Base-by-base conservation (phyloP, 37 sponge, comb jelly and placozoan species). In the Oscarella lobularis region DNA sequence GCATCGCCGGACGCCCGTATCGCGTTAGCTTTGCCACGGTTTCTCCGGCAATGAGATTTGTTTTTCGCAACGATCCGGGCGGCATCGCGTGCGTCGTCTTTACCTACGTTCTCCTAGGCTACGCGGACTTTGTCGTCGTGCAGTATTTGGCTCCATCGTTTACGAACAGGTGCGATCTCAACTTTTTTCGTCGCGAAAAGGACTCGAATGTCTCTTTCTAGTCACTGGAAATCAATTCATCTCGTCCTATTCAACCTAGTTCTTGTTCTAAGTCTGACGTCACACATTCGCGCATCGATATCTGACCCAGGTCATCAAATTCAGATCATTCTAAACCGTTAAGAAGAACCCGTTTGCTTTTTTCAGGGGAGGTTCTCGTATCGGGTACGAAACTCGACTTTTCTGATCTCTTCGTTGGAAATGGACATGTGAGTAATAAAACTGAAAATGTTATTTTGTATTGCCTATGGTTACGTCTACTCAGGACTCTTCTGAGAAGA, bases 1-100 rank as follows among this genome's bases (percentile, higher is more conserved):
- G n/a, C n/a, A n/a, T n/a, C n/a, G n/a, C n/a, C n/a, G n/a, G n/a
- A n/a, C n/a, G n/a, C n/a, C n/a, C n/a, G n/a, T n/a, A n/a, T n/a
- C n/a, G n/a, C n/a, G n/a, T n/a, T n/a, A n/a, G n/a, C n/a, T n/a
- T n/a, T n/a, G n/a, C n/a, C n/a, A n/a, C n/a, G n/a, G n/a, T n/a
- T n/a, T n/a, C n/a, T n/a, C n/a, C 60, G 60, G 9, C 60, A 20
- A 48, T 48, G 60, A 20, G 60, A 27, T 48, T 48, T 48, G 60
- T 48, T 48, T 48, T 48, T 48, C 60, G 60, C 14, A 48, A 48
- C 60, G 98, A 97, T 60, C 91, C 95, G 31, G 89, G 95, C 79
- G 98, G 98, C 3, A 93, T 97, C 32, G 86, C 83, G 36, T 97
- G 98, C 67, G 89, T 82, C 33, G 80, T 90, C 38, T 38, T 90